Evolutionary conservation across 2,888 invertebrate species (phyloP).

Genomic region (Xanthorhoe designata): DNA sequence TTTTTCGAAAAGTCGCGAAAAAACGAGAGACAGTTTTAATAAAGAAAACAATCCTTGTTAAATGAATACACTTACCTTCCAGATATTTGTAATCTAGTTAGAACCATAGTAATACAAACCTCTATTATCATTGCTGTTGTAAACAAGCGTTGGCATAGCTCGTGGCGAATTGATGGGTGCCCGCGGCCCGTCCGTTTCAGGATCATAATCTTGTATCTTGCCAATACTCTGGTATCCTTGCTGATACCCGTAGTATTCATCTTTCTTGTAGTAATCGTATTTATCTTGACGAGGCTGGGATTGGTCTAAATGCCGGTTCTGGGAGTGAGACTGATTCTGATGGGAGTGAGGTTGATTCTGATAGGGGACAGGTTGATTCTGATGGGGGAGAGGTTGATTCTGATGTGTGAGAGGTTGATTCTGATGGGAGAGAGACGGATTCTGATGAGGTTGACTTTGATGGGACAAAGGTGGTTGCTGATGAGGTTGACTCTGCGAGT

Average conservation of each 20-base stretch:
- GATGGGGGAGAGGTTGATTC: background rate
- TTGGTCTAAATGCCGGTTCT: conserved; percentile 47
- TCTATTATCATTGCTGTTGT: conserved; percentile 85
- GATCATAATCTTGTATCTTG: conserved; percentile 93
- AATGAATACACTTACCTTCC: no score
- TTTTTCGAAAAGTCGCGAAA: no score
- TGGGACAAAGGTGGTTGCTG: background rate
- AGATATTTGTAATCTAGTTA: background rate
- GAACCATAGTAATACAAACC: conserved; percentile 57
- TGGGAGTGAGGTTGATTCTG: conserved; percentile 6
- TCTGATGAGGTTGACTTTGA: background rate
- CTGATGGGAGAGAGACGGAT: background rate
- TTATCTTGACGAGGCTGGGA: conserved; percentile 45
- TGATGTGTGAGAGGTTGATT: background rate
- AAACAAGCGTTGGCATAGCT: conserved; percentile 93
- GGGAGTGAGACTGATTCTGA: background rate
- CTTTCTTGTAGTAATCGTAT: conserved; percentile 38
- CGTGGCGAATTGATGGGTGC: conserved; percentile 90
- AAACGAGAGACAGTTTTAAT: no score
- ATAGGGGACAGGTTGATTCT: background rate
- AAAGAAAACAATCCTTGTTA: no score
- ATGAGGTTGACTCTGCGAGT: background rate
- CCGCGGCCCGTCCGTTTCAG: conserved; percentile 89
- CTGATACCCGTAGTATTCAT: conserved; percentile 61
- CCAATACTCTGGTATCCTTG: conserved; percentile 84